Percentiles rank a stretch among this genome's conserved stretches.
These are phyloP conservation scores for Acipenser transmontanus DNA, from an alignment of 2,797 vertebrate genomes.

Conservation along the genomic window DNA sequence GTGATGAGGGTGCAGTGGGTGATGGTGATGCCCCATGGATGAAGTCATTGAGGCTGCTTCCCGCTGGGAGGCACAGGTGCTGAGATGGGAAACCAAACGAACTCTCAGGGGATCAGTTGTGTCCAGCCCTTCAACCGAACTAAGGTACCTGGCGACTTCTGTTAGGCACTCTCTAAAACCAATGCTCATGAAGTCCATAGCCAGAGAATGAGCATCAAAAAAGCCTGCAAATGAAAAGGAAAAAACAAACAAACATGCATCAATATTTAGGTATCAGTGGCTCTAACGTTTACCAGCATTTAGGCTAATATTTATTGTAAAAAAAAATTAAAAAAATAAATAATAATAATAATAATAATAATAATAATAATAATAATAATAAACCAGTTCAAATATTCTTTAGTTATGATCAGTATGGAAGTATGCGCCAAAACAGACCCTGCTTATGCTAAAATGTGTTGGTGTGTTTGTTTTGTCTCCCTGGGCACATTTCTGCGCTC, in stretches of 20 bases:
- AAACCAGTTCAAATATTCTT: no score
- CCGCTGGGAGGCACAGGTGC: constrained; percentile 76
- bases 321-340: no score
- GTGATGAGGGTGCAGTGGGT: constrained; percentile 68
- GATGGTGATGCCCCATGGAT: constrained; percentile 58
- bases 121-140: constrained; percentile 79
- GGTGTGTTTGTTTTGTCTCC: constrained; percentile 73
- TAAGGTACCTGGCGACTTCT: constrained; percentile 82
- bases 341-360: no score
- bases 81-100: constrained; percentile 84
- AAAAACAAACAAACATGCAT: no score
- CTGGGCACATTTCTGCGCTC: constrained; percentile 59
- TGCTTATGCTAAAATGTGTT: constrained; percentile 3
- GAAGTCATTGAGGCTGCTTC: constrained; percentile 73
- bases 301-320: no score
- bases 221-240: constrained; percentile 55
- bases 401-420: no score
- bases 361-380: no score
- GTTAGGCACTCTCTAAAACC: constrained; percentile 87
- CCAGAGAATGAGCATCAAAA: constrained; percentile 77
- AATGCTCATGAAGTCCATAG: constrained; percentile 96
- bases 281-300: not conserved
- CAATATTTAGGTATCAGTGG: not conserved
- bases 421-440: not conserved
- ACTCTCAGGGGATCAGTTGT: constrained; percentile 69